Evolutionary conservation across 2,888 invertebrate species (phyloP), one percentile per base, ranked within the genome.

Genomic region (Folsomia manolachei): DNA sequence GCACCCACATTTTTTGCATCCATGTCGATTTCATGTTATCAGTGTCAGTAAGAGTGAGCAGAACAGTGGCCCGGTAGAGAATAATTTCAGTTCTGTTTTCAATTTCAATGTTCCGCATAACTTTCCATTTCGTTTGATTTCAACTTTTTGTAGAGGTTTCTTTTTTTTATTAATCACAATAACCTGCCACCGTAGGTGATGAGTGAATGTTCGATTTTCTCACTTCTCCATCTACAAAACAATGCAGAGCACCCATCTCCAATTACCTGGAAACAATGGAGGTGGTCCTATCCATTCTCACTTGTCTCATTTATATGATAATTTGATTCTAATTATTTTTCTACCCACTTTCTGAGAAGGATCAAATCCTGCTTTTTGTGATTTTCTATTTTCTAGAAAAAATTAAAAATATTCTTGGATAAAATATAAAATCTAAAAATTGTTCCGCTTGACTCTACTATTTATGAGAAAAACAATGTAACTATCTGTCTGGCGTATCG

Each of bases 301-400:
- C n/a, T 56, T 56, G 26, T 67, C 67, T 67, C 14, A 67, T 67
- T 67, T 67, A 67, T 67, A 67, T 67, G 67, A 67, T 67, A 67
- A 67, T 67, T 56, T 60, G 56, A 14, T n/a, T 23, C n/a, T 56
- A 67, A 67, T 67, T 67, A 67, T 67, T 67, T 62, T 23, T 9
- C n/a, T n/a, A n/a, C n/a, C n/a, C n/a, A n/a, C n/a, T n/a, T 39
- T 39, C 39, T 70, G 18, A 71, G 53, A 56, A 24, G 60, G 60
- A 52, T 9, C 18, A 19, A 11, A 39, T n/a, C 51, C 39, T 62
- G 67, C 71, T 63, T 63, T 60, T 71, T 64, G 67, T 61, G 61
- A 27, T 27, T 63, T 39, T 51, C n/a, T n/a, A n/a, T n/a, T 39
- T 39, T 14, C 39, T 9, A 39, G 39, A 39, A 39, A 39, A 39